phyloP scores from a whole-genome alignment of 1,140 invertebrate species.

The Drosophila ogumai region DNA sequence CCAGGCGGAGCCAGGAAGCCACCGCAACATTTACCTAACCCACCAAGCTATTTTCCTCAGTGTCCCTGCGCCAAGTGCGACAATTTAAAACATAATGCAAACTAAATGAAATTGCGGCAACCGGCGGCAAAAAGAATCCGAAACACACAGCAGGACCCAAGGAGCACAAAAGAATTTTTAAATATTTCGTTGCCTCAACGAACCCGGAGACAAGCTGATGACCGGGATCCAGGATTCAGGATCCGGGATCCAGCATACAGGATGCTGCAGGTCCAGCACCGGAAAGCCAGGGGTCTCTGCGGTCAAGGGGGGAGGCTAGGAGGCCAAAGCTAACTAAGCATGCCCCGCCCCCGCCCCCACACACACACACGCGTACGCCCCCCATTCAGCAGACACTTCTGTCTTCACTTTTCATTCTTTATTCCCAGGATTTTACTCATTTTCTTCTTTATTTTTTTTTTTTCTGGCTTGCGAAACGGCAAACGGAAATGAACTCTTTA shows the following conservation, averaged over 20 bases:
- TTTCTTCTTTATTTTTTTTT: conserved; percentile 20
- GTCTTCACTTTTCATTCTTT: conserved; percentile 41
- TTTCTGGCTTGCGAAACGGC: conserved; percentile 40
- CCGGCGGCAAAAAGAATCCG: conserved; percentile 14
- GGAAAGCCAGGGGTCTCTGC: conserved; percentile 20
- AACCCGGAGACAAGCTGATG: conserved; percentile 55
- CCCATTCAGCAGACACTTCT: conserved; percentile 11
- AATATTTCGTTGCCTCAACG: conserved; percentile 69
- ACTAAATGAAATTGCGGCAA: conserved; percentile 79
- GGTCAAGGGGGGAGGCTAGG: conserved; percentile 46
- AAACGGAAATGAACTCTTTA: conserved; percentile 77
- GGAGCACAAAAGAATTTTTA: conserved; percentile 77
- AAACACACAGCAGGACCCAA: conserved; percentile 7
- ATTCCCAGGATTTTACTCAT: conserved; percentile 25
- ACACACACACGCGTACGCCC: conserved; percentile 9
- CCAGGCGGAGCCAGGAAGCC: no score
- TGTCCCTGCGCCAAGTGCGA: conserved; percentile 60
- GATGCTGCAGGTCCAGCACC: not conserved
- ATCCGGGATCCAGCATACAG: not conserved
- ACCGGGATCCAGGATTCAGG: conserved; percentile 22
- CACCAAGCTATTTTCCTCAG: not conserved
- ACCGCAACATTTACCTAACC: no score
- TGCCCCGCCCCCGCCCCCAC: conserved; percentile 20
- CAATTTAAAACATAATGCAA: conserved; percentile 82
- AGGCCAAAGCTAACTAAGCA: conserved; percentile 64